Evolutionary conservation across 2,888 invertebrate genomes (phyloP).

Genomic region (Parnassius orleans): DNA sequence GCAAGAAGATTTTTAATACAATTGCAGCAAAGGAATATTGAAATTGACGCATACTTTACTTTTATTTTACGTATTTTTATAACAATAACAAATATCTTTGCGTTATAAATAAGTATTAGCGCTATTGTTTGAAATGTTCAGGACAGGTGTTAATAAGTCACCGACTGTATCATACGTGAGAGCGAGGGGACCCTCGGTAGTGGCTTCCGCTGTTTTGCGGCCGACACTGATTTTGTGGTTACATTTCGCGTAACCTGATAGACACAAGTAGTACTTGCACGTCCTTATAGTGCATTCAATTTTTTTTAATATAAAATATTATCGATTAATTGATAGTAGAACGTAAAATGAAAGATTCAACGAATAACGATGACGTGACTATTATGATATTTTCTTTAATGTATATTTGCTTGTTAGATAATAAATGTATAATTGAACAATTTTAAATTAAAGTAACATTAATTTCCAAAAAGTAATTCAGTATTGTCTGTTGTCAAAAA

Average conservation of each 20-base stretch:
- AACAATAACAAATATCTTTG: neutral
- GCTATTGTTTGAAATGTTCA: neutral
- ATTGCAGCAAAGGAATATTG: constrained; percentile 23
- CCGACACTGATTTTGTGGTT: constrained; percentile 75
- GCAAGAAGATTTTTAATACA: constrained; percentile 52
- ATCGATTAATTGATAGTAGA: neutral
- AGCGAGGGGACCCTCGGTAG: constrained; percentile 56
- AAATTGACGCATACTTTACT: neutral
- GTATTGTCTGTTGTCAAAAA: too few relatives aligned
- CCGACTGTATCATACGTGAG: constrained; percentile 54
- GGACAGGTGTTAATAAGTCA: constrained; percentile 51
- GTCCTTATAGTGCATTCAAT: constrained; percentile 54
- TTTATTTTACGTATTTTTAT: neutral
- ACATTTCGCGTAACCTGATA: constrained; percentile 79
- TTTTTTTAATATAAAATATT: constrained; percentile 26
- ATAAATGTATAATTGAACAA: too few relatives aligned
- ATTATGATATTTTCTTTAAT: too few relatives aligned
- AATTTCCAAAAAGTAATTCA: too few relatives aligned
- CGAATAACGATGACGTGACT: too few relatives aligned
- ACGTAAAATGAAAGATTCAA: too few relatives aligned
- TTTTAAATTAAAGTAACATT: too few relatives aligned
- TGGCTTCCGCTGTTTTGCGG: constrained; percentile 77
- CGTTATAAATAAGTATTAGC: neutral
- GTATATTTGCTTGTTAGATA: too few relatives aligned
- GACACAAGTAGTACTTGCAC: constrained; percentile 60